Percentiles rank a stretch among this genome's conserved stretches.
Conservation (phyloP, 2,888 invertebrate genomes). For the Parnassius mnemosyne region DNA sequence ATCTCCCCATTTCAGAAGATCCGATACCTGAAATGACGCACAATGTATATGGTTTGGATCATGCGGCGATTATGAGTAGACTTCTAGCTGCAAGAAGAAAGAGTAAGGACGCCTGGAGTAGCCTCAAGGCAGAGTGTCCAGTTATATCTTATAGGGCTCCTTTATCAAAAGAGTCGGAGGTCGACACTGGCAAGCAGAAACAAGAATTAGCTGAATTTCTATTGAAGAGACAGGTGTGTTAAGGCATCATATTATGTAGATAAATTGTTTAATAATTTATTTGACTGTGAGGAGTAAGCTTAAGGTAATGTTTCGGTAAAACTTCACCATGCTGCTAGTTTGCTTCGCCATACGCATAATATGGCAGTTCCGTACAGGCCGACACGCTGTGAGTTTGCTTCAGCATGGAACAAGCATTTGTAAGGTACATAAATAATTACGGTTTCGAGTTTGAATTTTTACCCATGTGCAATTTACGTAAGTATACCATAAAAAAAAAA, state of each 20-base stretch:
- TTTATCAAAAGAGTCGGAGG: slow-evolving; percentile 32
- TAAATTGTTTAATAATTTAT: neutral
- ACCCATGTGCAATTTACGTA: too few relatives aligned
- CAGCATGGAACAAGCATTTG: too few relatives aligned
- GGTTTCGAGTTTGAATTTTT: too few relatives aligned
- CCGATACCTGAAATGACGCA: slow-evolving; percentile 85
- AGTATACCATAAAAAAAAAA: too few relatives aligned
- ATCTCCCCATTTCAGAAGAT: slow-evolving; percentile 54
- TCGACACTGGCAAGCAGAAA: slow-evolving; percentile 55
- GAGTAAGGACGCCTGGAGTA: slow-evolving; percentile 77
- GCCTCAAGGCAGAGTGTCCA: slow-evolving; percentile 40
- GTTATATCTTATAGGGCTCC: slow-evolving; percentile 59
- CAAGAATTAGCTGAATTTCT: slow-evolving; percentile 80
- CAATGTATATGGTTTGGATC: slow-evolving; percentile 85
- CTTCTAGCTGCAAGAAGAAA: slow-evolving; percentile 75
- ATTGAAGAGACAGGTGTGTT: slow-evolving; percentile 67
- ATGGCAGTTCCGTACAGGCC: too few relatives aligned
- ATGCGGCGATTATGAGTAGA: slow-evolving; percentile 81
- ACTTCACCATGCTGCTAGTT: too few relatives aligned
- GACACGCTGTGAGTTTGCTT: too few relatives aligned
- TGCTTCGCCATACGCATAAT: too few relatives aligned
- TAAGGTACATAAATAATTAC: too few relatives aligned
- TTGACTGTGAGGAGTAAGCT: too few relatives aligned
- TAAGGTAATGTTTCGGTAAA: too few relatives aligned
- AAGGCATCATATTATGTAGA: slow-evolving; percentile 6